Evolutionary conservation across 1,140 invertebrate genomes (phyloP).

Genomic region (Aphelinus atriplicis): DNA sequence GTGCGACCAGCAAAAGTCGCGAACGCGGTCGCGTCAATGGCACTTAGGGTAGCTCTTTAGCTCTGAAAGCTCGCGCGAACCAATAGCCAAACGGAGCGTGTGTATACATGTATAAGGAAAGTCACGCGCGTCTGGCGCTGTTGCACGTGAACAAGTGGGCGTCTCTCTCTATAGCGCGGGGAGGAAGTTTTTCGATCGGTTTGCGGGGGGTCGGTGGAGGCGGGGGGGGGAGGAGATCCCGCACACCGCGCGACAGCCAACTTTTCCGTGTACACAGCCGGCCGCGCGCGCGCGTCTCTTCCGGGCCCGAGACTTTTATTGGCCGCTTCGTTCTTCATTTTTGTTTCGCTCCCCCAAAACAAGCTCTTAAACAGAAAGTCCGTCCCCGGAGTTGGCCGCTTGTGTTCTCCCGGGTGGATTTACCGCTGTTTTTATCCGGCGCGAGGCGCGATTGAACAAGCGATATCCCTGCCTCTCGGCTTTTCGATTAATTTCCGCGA

Average conservation of each 20-base stretch:
- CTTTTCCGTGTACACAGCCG: too few species aligned
- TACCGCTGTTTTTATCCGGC: background rate
- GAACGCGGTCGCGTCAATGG: too few species aligned
- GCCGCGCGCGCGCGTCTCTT: too few species aligned
- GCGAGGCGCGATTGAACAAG: background rate
- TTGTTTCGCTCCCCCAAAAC: constrained; percentile 30
- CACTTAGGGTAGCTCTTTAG: too few species aligned
- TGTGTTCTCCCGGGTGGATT: background rate
- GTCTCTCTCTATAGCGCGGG: background rate
- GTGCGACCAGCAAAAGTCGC: too few species aligned
- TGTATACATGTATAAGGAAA: background rate
- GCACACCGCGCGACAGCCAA: too few species aligned
- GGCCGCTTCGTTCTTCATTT: constrained; percentile 22
- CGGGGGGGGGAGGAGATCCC: too few species aligned
- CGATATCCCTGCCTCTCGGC: too few species aligned
- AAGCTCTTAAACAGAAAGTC: constrained; percentile 24
- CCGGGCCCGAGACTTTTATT: constrained; percentile 11
- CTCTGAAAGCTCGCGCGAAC: too few species aligned
- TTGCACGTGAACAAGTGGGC: constrained; percentile 33
- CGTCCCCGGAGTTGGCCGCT: background rate
- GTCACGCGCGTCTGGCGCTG: background rate
- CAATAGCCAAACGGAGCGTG: too few species aligned
- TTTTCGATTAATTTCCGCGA: too few species aligned
- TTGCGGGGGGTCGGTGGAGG: background rate
- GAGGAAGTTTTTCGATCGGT: constrained; percentile 30